Evolutionary conservation across 2,797 vertebrate genomes (phyloP).

Genomic region (Oreortyx pictus): DNA sequence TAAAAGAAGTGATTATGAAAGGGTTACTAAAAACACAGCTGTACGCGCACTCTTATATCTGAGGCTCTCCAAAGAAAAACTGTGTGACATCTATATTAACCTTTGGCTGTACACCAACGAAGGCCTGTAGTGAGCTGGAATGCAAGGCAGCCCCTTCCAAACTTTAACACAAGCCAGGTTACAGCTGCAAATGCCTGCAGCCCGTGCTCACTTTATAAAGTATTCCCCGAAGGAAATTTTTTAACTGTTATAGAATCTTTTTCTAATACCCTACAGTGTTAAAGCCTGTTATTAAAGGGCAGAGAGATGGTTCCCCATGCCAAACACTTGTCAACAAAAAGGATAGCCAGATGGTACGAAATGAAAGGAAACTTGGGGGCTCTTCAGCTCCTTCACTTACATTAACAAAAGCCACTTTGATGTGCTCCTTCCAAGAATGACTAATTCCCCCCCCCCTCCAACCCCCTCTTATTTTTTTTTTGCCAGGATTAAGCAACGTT

Average conservation of each 20-base stretch:
- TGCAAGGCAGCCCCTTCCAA: slow-evolving; percentile 86
- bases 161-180: slow-evolving; percentile 87
- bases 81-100: slow-evolving; percentile 97
- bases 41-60: slow-evolving; percentile 77
- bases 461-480: neutral
- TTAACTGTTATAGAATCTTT: slow-evolving; percentile 83
- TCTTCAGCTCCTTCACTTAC: slow-evolving; percentile 70
- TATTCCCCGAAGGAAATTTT: slow-evolving; percentile 82
- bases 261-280: slow-evolving; percentile 82
- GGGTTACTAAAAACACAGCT: slow-evolving; percentile 93
- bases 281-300: slow-evolving; percentile 80
- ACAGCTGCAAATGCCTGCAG: slow-evolving; percentile 84
- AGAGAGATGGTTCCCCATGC: slow-evolving; percentile 76
- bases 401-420: slow-evolving; percentile 79
- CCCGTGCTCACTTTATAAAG: slow-evolving; percentile 76
- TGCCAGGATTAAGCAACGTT: slow-evolving; percentile 74
- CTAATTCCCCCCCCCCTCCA: slow-evolving; percentile 24
- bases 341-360: slow-evolving; percentile 80
- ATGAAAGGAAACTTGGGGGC: slow-evolving; percentile 69
- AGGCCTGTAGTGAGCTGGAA: slow-evolving; percentile 89
- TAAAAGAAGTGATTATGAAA: slow-evolving; percentile 85
- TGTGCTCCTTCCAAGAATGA: slow-evolving; percentile 69
- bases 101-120: slow-evolving; percentile 88
- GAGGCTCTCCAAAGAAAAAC: slow-evolving; percentile 82
- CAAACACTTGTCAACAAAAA: slow-evolving; percentile 84